A percentile compares a stretch with the other conserved stretches of the same genome.
Evolutionary conservation across 2,888 invertebrate species (phyloP).

Genomic region (Lacanobia wlatinum): DNA sequence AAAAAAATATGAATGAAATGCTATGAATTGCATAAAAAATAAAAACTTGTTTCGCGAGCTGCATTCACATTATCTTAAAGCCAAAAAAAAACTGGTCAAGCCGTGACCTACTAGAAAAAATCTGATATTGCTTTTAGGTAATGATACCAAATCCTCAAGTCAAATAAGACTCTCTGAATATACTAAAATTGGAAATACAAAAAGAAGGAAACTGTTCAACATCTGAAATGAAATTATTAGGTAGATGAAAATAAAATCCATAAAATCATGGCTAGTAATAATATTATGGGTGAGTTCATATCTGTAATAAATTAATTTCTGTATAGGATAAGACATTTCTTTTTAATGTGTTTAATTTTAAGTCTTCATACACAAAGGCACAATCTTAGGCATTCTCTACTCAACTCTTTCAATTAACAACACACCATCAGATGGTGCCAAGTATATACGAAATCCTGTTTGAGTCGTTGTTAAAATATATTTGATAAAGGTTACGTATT

Average conservation of each 20-base stretch:
- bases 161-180: background rate
- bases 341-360: too few species aligned
- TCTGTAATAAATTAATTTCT: too few species aligned
- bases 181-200: background rate
- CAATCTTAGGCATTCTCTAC: too few species aligned
- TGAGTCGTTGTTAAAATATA: background rate
- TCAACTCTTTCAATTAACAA: too few species aligned
- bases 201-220: background rate
- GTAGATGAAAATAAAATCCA: background rate
- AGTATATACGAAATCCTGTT: background rate
- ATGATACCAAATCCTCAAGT: background rate
- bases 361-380: too few species aligned
- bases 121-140: background rate
- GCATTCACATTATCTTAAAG: too few species aligned
- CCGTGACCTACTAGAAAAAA: slow-evolving; percentile 1
- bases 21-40: too few species aligned
- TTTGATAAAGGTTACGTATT: background rate
- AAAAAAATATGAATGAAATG: too few species aligned
- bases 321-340: too few species aligned
- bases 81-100: background rate
- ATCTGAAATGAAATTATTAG: background rate
- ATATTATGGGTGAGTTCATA: background rate
- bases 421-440: too few species aligned
- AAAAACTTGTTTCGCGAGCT: too few species aligned
- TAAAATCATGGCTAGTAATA: background rate